Conservation (phyloP, 37 sponge, comb jelly and placozoan genomes). For the Petrosia ficiformis region DNA sequence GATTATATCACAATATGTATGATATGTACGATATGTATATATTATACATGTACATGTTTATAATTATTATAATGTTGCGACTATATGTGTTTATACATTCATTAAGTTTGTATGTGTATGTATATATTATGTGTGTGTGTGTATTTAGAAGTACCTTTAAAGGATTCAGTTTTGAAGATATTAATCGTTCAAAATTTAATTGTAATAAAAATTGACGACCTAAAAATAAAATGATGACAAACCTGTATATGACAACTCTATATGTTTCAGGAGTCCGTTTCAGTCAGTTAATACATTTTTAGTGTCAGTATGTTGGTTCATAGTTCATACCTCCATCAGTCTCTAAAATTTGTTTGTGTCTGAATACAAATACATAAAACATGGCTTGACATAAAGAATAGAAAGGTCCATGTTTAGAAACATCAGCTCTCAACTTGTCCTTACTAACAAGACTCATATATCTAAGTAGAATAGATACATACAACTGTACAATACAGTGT, state of each 20-base stretch:
- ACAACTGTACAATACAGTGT: no score
- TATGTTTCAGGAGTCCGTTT: no score
- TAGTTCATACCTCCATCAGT: slow-evolving; percentile 38
- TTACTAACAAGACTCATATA: slow-evolving; percentile 18
- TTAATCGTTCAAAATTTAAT: slow-evolving; percentile 67
- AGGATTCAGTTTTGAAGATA: slow-evolving; percentile 75
- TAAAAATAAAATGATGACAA: no score
- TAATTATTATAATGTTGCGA: no score
- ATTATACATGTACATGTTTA: no score
- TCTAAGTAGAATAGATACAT: slow-evolving; percentile 8
- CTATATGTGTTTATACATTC: no score
- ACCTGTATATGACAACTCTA: no score
- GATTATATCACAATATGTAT: no score
- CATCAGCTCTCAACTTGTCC: slow-evolving; percentile 31
- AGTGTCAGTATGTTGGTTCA: neutral
- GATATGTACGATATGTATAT: no score
- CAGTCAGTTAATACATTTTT: slow-evolving; percentile 2
- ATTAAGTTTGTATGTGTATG: no score
- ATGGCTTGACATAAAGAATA: slow-evolving; percentile 77
- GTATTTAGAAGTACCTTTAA: slow-evolving; percentile 47
- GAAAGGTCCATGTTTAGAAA: slow-evolving; percentile 49
- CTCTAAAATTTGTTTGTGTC: slow-evolving; percentile 52
- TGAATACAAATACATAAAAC: slow-evolving; percentile 80
- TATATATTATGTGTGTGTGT: no score
- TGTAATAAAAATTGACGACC: slow-evolving; percentile 58